Base-by-base conservation (phyloP, 2,888 invertebrate species). In the Calameuta pallipes region DNA sequence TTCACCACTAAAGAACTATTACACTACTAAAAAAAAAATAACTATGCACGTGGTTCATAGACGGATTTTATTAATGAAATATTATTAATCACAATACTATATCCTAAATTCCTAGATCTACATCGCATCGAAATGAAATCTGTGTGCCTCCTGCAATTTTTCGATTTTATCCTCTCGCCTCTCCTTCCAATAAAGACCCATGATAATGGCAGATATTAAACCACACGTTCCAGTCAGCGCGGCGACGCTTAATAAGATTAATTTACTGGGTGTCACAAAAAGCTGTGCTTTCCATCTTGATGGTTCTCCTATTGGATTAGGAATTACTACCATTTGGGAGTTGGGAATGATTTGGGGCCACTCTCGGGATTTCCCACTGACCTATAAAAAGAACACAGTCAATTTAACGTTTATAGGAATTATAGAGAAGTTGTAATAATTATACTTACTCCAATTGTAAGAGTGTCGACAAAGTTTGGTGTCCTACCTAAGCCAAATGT, bases 401-500 rank as follows among this genome's bases (percentile, higher is more conserved):
- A 71, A 71, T 33, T 71, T 71, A 71, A 11, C 13, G 6, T 31
- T 71, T 31, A 13, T 11, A 70, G 0, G 11, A 71, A 6, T 71
- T 71, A 30, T 23, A 56, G 6, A 15, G 6, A 23, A 15, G 56
- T 56, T 56, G 9, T 9, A 23, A 23, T 12, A 36, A 13, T 15
- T 15, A 36, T 69, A 86, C 88, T 95, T 75, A 96, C 92, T 12
- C 97, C 97, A 2, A 98, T 97, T 78, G 94, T 95, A 68, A 99
- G 92, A 15, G 94, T 94, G 88, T 99, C 99, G 0, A 99, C 97
- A 92, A 99, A 99, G 92, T 99, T 99, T 1, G 99, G 99, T 69
- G 98, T 98, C 80, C 98, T 94, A 3, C 99, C 99, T n/a, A 99
- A 93, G 2, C 99, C 99, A 92, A 99, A 99, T 83, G 98, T 96